Evolutionary conservation across 2,113 vertebrate genomes (phyloP), one percentile per base, ranked within the genome.

Genomic region (Ciconia stormi): DNA sequence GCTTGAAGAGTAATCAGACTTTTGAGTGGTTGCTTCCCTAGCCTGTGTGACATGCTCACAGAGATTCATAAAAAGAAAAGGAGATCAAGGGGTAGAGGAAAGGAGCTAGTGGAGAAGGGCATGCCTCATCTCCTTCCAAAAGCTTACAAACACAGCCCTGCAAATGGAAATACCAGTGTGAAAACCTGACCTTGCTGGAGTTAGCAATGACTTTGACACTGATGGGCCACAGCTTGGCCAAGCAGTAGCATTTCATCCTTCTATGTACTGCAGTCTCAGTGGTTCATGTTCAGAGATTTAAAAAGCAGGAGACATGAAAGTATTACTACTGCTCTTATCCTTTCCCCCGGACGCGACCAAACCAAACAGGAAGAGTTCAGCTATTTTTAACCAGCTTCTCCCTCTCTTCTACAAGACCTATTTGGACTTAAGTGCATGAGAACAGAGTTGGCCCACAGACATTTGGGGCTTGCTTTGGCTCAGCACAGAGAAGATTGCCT

Each of bases 321-420:
- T 25, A 58, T 77, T 83, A 62, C 79, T 58, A 49, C 58, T 67
- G 38, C 59, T 88, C 58, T 84, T 53, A 72, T 18, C 58, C 82
- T 16, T 92, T 73, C 78, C 78, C 40, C 44, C 50, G 63, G 67
- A 90, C 50, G 26, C 58, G 74, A 65, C 22, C 14, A 49, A 81
- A 38, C 13, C 0, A 0, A 77, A 59, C 30, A 63, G 46, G 47
- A 93, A 79, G 69, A 55, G 27, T 80, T 69, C 53, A 47, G 53
- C 53, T 95, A 70, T 92, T 95, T 90, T 84, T 91, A 65, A 69
- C 38, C 22, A 67, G 40, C 8, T 55, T 63, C 12, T 65, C 47
- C 27, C 38, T 53, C 82, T 82, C 61, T 53, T n/a, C 52, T 69
- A 34, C 44, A 90, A 87, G 50, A 87, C 63, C 59, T 32, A 19